Conservation (phyloP, 1,140 invertebrate genomes). For the Orchestia grillus region DNA sequence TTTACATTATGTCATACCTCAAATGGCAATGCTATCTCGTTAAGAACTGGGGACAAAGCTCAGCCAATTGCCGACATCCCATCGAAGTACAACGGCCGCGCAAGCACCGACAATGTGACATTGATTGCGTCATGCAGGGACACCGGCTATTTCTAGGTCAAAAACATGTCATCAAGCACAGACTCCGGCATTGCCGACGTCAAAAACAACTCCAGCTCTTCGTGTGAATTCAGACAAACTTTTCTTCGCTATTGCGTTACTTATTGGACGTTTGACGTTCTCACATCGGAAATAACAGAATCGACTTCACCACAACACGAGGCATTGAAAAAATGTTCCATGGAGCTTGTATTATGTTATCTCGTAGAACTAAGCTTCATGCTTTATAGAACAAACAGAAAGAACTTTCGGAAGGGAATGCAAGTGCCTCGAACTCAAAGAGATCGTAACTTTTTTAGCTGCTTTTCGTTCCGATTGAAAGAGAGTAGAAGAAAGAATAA, state of each 20-base stretch:
- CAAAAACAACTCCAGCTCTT: neutral
- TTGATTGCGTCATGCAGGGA: neutral
- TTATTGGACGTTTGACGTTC: neutral
- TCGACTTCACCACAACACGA: neutral
- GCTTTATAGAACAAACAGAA: neutral
- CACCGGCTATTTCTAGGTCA: conserved; percentile 1
- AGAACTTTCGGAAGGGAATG: neutral
- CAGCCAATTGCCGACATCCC: neutral
- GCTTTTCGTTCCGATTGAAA: too few relatives aligned
- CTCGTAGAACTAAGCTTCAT: neutral
- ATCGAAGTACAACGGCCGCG: neutral
- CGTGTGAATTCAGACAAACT: too few relatives aligned
- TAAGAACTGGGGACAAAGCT: neutral
- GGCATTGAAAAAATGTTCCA: neutral
- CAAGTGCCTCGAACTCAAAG: neutral
- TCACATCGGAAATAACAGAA: neutral
- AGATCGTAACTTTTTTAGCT: neutral
- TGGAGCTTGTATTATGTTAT: neutral
- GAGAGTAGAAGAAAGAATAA: too few relatives aligned
- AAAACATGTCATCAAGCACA: conserved; percentile 22
- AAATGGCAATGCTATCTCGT: neutral
- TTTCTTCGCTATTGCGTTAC: neutral
- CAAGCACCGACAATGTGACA: conserved; percentile 25
- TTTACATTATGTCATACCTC: neutral
- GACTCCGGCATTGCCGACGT: neutral